Conservation (phyloP, 2,888 invertebrate genomes). For the Myathropa florea region DNA sequence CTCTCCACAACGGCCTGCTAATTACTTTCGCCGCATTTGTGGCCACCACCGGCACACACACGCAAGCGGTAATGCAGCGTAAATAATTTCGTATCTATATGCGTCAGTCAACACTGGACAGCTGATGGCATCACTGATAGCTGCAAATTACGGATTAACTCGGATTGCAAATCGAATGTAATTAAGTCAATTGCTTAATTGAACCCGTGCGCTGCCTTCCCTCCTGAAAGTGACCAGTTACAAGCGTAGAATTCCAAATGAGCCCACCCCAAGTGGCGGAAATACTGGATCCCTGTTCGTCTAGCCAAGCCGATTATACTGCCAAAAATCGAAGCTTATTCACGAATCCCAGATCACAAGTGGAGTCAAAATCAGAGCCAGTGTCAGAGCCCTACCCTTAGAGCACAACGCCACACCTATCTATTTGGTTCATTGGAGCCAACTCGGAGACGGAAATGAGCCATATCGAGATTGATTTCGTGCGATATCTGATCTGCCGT, state of each 20-base stretch:
- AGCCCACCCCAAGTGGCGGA: constrained; percentile 4
- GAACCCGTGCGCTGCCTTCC: constrained; percentile 21
- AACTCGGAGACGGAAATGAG: constrained; percentile 62
- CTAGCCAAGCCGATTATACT: constrained; percentile 3
- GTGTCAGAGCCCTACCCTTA: constrained; percentile 37
- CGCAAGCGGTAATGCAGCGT: constrained; percentile 48
- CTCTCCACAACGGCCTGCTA: constrained; percentile 34
- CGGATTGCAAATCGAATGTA: constrained; percentile 39
- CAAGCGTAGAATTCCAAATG: constrained; percentile 23
- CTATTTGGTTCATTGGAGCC: constrained; percentile 53
- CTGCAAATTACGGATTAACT: constrained; percentile 35
- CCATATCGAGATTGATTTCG: constrained; percentile 64
- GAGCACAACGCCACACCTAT: constrained; percentile 35
- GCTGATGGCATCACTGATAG: constrained; percentile 50
- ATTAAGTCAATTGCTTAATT: constrained; percentile 59
- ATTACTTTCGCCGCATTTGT: constrained; percentile 32
- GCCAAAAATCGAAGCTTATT: constrained; percentile 12
- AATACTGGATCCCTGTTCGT: constrained; percentile 1
- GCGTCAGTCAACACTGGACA: constrained; percentile 51
- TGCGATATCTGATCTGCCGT: constrained; percentile 62
- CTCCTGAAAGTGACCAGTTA: not conserved
- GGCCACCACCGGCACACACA: constrained; percentile 7
- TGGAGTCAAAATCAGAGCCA: not conserved
- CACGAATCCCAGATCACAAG: not conserved
- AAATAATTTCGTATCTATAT: constrained; percentile 58